Evolutionary conservation across 2,113 vertebrate species (phyloP).

Genomic region (Actinemys pallida): DNA sequence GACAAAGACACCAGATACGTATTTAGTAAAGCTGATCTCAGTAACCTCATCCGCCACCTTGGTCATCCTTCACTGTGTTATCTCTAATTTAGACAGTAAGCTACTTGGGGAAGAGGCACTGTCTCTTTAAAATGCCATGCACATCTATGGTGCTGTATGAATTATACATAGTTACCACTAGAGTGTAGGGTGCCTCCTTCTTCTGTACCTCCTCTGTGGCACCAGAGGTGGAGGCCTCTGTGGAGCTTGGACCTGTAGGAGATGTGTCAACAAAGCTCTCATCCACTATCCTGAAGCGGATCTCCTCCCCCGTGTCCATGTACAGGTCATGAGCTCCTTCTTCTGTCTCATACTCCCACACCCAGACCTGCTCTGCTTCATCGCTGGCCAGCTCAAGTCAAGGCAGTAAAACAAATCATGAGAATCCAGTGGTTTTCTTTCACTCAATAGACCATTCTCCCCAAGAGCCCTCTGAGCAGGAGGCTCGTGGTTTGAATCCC

Average conservation of each 20-base stretch:
- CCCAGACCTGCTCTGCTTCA: constrained; percentile 96
- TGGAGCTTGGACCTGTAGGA: constrained; percentile 88
- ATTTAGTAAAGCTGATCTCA: accelerated
- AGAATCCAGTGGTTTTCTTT: background rate
- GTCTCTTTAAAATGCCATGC: background rate
- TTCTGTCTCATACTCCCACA: constrained; percentile 98
- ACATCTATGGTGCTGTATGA: background rate
- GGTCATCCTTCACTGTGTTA: background rate
- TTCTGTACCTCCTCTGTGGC: constrained; percentile 83
- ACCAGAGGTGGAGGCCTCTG: constrained; percentile 73
- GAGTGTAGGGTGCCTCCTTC: constrained; percentile 94
- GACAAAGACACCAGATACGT: background rate
- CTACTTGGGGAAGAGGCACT: background rate
- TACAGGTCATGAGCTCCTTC: constrained; percentile 98
- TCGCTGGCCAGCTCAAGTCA: constrained; percentile 84
- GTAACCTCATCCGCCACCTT: background rate
- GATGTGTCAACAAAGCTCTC: constrained; percentile 95
- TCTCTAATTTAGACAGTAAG: background rate
- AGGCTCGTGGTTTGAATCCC: background rate
- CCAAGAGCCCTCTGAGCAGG: background rate
- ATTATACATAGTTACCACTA: constrained; percentile 83
- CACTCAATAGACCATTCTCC: background rate
- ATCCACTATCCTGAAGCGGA: constrained; percentile 94
- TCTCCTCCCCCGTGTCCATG: constrained; percentile 97
- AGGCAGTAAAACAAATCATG: constrained; percentile 51